Base-by-base conservation (phyloP, 64 coral and sea anemone genomes). In the Exaiptasia diaphana region DNA sequence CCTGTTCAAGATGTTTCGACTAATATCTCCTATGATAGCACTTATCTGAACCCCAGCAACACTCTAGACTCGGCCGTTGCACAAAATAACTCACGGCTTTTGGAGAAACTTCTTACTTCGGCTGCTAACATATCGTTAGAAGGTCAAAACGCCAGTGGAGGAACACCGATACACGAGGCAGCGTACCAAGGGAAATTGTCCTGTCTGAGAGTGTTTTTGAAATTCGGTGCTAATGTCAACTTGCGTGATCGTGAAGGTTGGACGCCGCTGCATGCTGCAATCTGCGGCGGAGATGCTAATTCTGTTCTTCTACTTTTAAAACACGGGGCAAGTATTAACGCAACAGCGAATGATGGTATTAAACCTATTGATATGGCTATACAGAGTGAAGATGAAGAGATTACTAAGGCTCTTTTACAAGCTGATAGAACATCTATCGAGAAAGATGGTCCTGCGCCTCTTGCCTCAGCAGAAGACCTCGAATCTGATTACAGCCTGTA, bases 141-240 rank as follows among this genome's bases (percentile, higher is more conserved):
- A 41, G 68, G 67, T n/a, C 35, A 78, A 10, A 95, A 95, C 28
- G 74, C 91, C 0, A 95, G 91, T 30, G 91, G 91, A 3, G 86
- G 86, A 11, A 89, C 91, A 17, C 83, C 91, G 17, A 95, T 95
- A 68, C 91, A 95, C 26, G 91, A 95, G 31, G 91, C 91, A 3
- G 91, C 91, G 0, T 95, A 79, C 74, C 86, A 95, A 67, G 91
- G 91, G 1, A 95, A 95, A 80, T 27, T 95, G 8, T 38, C 14
- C 7, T 95, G 91, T 57, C 49, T 95, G n/a, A 73, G 70, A 64
- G 80, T 89, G 23, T 95, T 95, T 73, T 49, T 95, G 26, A 84
- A 72, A 59, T 95, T 95, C 23, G 91, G 91, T 2, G 86, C 76
- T 17, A 31, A 60, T 23, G 81, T 89, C 4, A 76, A 95, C 17